A percentile compares a stretch with the other conserved stretches of the same genome.
phyloP scores from a whole-genome alignment of 2,888 invertebrate genomes.

The Endotricha flammealis region DNA sequence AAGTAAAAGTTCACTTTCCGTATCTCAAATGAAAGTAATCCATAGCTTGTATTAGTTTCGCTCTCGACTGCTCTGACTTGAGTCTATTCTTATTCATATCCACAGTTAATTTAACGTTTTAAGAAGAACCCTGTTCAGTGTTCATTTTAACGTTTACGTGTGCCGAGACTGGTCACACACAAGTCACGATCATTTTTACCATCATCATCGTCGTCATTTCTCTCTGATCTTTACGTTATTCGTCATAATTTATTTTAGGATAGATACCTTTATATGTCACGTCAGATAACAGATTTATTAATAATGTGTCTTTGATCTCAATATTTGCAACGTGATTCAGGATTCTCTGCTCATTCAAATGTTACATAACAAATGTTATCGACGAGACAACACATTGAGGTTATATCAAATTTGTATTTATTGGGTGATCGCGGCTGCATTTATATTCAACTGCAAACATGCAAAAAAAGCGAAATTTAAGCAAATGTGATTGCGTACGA shows the following conservation, averaged over 20 bases:
- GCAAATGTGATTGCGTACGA: conserved; percentile 48
- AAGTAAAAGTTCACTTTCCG: conserved; percentile 74
- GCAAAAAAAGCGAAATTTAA: conserved; percentile 57
- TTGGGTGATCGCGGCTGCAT: neutral
- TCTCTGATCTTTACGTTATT: too few relatives aligned
- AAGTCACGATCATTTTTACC: too few relatives aligned
- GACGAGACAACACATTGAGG: neutral
- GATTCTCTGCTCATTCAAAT: neutral
- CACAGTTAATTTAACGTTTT: conserved; percentile 10
- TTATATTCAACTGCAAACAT: conserved; percentile 23
- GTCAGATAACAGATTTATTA: too few relatives aligned
- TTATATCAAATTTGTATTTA: neutral
- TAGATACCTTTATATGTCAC: too few relatives aligned
- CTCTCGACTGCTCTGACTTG: conserved; percentile 52
- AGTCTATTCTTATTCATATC: conserved; percentile 16
- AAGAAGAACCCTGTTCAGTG: conserved; percentile 4
- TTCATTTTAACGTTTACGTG: too few relatives aligned
- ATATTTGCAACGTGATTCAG: too few relatives aligned
- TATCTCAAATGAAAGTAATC: conserved; percentile 69
- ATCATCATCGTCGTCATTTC: too few relatives aligned
- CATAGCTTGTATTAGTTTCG: conserved; percentile 63
- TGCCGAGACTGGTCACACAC: too few relatives aligned
- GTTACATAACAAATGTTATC: neutral
- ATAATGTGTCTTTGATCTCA: too few relatives aligned
- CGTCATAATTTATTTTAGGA: too few relatives aligned